phyloP scores from a whole-genome alignment of 2,113 vertebrate genomes.

The Strix uralensis region DNA sequence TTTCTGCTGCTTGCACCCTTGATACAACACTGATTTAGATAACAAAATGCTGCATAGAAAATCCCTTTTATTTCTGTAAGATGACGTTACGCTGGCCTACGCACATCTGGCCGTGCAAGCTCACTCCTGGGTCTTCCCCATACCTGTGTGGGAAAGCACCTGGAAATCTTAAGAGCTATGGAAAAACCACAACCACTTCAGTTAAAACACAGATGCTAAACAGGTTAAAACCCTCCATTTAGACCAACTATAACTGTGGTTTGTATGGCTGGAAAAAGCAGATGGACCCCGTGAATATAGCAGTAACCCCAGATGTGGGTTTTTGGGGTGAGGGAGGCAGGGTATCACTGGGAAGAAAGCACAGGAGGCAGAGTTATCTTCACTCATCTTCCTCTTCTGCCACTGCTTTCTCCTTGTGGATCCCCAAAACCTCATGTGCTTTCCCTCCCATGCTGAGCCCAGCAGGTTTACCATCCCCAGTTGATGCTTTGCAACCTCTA shows the following conservation, averaged over 20 bases:
- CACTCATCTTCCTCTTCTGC: neutral
- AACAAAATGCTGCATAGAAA: neutral
- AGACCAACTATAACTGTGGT: neutral
- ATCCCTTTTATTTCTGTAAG: neutral
- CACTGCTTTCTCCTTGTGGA: neutral
- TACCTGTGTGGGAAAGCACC: too few species aligned
- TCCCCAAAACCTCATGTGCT: neutral
- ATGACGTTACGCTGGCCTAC: neutral
- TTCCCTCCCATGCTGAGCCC: neutral
- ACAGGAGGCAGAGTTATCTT: neutral
- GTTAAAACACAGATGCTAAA: neutral
- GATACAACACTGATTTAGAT: neutral
- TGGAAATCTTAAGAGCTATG: neutral
- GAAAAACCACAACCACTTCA: fast-evolving
- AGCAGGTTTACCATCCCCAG: neutral
- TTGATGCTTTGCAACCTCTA: fast-evolving
- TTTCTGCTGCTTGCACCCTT: neutral
- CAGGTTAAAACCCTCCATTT: neutral
- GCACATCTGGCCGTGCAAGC: neutral
- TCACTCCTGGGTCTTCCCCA: neutral
- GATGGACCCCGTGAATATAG: neutral
- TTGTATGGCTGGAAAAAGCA: neutral
- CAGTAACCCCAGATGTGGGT: neutral
- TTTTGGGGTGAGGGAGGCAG: neutral
- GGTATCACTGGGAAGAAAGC: neutral